These are phyloP conservation scores for Tupiocoris notatus DNA, from an alignment of 2,888 invertebrate genomes.

Conservation along the genomic window DNA sequence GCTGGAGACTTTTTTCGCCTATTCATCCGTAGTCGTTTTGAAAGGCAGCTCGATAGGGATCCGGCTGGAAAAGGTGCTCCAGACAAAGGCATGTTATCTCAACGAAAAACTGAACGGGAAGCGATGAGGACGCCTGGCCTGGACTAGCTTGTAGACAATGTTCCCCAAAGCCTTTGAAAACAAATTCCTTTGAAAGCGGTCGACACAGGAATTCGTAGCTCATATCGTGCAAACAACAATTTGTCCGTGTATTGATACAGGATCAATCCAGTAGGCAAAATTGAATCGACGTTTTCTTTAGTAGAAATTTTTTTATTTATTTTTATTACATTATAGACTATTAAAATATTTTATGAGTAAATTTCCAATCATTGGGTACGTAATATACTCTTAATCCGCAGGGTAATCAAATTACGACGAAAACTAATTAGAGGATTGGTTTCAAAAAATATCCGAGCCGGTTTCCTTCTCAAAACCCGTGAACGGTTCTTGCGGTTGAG, in stretches of 20 bases:
- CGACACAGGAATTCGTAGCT: not conserved
- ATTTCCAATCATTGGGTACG: too few relatives aligned
- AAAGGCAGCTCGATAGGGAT: not conserved
- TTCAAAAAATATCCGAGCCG: too few relatives aligned
- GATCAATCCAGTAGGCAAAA: too few relatives aligned
- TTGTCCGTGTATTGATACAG: too few relatives aligned
- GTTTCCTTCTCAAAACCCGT: not conserved
- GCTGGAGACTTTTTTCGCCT: not conserved
- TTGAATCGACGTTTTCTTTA: too few relatives aligned
- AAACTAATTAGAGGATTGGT: too few relatives aligned
- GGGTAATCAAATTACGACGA: too few relatives aligned
- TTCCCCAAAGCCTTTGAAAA: not conserved
- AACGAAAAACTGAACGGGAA: not conserved
- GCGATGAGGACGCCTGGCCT: not conserved
- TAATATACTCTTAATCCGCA: too few relatives aligned
- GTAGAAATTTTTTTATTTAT: too few relatives aligned
- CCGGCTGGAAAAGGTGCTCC: not conserved
- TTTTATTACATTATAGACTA: too few relatives aligned
- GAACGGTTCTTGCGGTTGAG: not conserved
- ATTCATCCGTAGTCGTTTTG: not conserved
- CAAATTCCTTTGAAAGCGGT: not conserved
- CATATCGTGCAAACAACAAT: not conserved
- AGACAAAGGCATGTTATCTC: not conserved
- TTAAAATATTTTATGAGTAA: too few relatives aligned
- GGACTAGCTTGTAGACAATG: not conserved